phyloP scores from a whole-genome alignment of 2,888 invertebrate species.

The Teinopalpus imperialis region DNA sequence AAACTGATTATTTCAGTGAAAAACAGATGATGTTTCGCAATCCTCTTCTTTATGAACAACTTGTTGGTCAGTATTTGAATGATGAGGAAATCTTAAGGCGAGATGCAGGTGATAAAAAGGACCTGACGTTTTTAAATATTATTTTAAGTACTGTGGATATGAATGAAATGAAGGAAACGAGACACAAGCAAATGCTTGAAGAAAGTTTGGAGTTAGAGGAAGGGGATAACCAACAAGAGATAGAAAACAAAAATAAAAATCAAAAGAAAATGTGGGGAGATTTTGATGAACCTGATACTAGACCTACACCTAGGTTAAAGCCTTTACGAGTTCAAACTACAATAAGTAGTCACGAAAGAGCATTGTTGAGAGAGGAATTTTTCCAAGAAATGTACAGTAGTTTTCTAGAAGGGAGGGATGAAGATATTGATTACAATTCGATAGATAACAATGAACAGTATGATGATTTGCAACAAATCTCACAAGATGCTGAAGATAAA shows the following conservation, averaged over 20 bases:
- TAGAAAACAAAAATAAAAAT: slow-evolving; percentile 30
- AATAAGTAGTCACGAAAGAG: slow-evolving; percentile 82
- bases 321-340: slow-evolving; percentile 48
- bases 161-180: slow-evolving; percentile 83
- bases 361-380: slow-evolving; percentile 90
- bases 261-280: slow-evolving; percentile 65
- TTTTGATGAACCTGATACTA: slow-evolving; percentile 71
- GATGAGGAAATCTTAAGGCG: slow-evolving; percentile 87
- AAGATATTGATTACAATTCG: slow-evolving; percentile 90
- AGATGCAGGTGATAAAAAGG: slow-evolving; percentile 81
- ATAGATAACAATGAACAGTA: slow-evolving; percentile 92
- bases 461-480: slow-evolving; percentile 86
- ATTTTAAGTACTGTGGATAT: slow-evolving; percentile 91
- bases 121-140: slow-evolving; percentile 87
- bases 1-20: slow-evolving; percentile 93
- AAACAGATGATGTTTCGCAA: slow-evolving; percentile 96
- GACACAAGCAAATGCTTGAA: slow-evolving; percentile 83
- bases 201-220: slow-evolving; percentile 74
- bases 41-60: slow-evolving; percentile 93
- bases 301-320: slow-evolving; percentile 51
- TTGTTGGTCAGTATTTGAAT: slow-evolving; percentile 92
- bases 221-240: slow-evolving; percentile 40
- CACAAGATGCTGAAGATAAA: slow-evolving; percentile 92
- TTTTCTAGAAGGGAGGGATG: slow-evolving; percentile 91
- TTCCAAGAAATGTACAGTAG: slow-evolving; percentile 91